Base-by-base conservation (phyloP, 2,888 invertebrate genomes). In the Drosophila rellima region DNA sequence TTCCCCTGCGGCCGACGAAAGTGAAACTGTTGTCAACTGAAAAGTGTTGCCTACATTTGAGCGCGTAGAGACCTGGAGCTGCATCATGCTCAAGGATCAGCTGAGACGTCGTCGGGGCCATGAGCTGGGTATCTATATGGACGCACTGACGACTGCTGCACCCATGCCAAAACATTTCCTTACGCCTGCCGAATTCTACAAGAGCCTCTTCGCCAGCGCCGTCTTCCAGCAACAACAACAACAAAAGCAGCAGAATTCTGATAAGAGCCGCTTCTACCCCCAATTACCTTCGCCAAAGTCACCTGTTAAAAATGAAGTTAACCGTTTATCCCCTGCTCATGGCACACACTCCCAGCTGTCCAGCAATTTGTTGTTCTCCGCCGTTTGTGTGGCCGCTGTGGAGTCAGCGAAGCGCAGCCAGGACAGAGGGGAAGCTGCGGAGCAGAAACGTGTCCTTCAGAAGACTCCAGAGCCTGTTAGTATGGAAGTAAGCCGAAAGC, bases 181-280 rank as follows among this genome's bases (percentile, higher is more conserved):
- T 55, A 93, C 96, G 71, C 96, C 96, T 10, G 95, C 96, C 61
- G 96, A 96, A 89, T 93, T 96, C 82, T 96, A 96, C 90, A 96
- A 96, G 92, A 96, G 95, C 85, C 94, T 96, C 71, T 92, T 96
- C 88, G 96, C 96, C 11, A 96, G 94, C 90, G 95, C 95, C n/a
- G 94, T 95, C 15, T 74, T 92, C 11, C 93, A 95, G 57, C 94
- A 94, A 51, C 94, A 91, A 37, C 90, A 90, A 5, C 84, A 86
- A 20, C 88, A 88, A 17, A n/a, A n/a, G n/a, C 90, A 88, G 15
- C 93, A 95, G 56, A 94, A 81, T 35, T 65, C 51, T 23, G 71
- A 82, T 23, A 40, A n/a, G 35, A 59, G 26, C 3, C 75, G 66
- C 18, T 68, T 66, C 51, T 81, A 68, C 40, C 63, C 74, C 5